Evolutionary conservation across 2,888 invertebrate genomes (phyloP).

Genomic region (Micoletzkya japonica): DNA sequence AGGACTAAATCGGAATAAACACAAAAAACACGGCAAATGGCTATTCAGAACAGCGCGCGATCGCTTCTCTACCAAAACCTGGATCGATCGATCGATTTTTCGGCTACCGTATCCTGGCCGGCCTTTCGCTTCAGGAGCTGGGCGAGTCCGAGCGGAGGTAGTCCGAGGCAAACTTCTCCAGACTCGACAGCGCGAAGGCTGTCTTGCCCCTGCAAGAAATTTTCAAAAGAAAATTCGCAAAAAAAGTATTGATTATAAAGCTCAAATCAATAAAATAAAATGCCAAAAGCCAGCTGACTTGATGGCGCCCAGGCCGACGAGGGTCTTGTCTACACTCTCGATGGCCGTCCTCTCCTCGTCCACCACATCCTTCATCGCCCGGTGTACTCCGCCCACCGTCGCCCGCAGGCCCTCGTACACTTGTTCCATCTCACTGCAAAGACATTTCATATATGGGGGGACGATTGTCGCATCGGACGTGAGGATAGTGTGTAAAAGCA

Average conservation of each 20-base stretch:
- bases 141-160: conserved; percentile 54
- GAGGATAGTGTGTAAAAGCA: no score
- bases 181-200: conserved; percentile 50
- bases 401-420: conserved; percentile 54
- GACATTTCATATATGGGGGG: no score
- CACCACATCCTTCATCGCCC: conserved; percentile 54
- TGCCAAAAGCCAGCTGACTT: conserved; percentile 51
- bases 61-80: no score
- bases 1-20: no score
- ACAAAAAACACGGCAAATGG: no score
- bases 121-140: conserved; percentile 28
- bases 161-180: conserved; percentile 55
- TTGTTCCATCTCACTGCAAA: conserved; percentile 54
- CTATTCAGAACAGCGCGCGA: no score
- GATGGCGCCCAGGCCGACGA: conserved; percentile 49
- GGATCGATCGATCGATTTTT: not conserved
- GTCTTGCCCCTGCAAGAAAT: conserved; percentile 52
- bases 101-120: not conserved
- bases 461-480: no score
- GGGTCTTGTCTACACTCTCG: conserved; percentile 50
- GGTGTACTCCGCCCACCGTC: conserved; percentile 58
- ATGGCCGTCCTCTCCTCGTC: conserved; percentile 43
- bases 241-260: not conserved
- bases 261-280: not conserved
- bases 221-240: not conserved